A percentile compares a stretch with the other conserved stretches of the same genome.
phyloP scores from a whole-genome alignment of 2,888 invertebrate species.

The Cinara cedri region DNA sequence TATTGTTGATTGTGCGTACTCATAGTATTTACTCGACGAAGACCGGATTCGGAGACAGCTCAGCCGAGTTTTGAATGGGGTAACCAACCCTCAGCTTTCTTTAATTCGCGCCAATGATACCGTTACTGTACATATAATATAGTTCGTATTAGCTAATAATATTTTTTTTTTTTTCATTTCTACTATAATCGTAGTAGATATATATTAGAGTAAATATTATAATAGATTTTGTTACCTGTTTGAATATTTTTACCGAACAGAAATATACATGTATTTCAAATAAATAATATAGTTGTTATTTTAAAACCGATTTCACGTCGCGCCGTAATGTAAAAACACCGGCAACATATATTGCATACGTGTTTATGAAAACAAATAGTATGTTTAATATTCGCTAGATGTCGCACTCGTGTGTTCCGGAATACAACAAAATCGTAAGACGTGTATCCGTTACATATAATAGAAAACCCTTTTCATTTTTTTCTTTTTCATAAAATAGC shows the following conservation, averaged over 20 bases:
- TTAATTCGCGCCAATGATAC: too few species aligned
- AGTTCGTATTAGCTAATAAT: conserved; percentile 4
- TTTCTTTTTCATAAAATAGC: too few species aligned
- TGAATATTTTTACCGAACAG: neutral
- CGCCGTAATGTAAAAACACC: neutral
- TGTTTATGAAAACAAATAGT: neutral
- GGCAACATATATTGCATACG: conserved; percentile 6
- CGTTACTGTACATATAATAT: conserved; percentile 21
- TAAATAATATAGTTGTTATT: neutral
- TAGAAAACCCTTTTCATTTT: too few species aligned
- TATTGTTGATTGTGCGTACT: too few species aligned
- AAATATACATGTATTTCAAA: neutral
- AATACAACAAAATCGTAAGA: neutral
- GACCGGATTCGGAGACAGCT: too few species aligned
- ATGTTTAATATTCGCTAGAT: neutral
- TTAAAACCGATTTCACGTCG: neutral
- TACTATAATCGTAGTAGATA: too few species aligned
- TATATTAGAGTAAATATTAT: conserved; percentile 10
- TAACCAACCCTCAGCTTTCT: too few species aligned
- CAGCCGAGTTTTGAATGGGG: too few species aligned
- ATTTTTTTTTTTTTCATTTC: conserved; percentile 28
- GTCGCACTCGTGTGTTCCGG: neutral
- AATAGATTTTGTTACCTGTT: neutral
- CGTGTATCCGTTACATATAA: too few species aligned
- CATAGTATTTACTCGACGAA: too few species aligned